Conservation (phyloP, 1,140 invertebrate species). For the Leptestheria dahalacensis region DNA sequence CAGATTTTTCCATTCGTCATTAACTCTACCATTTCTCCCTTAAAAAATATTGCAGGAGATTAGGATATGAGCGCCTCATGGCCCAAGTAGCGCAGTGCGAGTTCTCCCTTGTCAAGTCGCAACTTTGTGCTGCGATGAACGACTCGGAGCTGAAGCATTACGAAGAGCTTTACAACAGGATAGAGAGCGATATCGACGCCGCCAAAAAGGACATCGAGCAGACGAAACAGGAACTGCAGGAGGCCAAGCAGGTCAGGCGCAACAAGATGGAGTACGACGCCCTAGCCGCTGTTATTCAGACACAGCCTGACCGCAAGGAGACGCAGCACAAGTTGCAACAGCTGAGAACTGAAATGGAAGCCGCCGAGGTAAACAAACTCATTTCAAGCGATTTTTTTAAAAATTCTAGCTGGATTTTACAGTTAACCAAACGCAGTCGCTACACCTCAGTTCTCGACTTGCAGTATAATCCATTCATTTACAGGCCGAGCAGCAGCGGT, state of each 20-base stretch:
- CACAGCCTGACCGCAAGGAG: constrained; percentile 73
- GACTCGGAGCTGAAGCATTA: constrained; percentile 69
- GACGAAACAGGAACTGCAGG: constrained; percentile 54
- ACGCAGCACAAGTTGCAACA: constrained; percentile 57
- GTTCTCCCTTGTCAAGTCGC: constrained; percentile 70
- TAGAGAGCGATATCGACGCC: constrained; percentile 55
- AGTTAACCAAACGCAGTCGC: too few relatives aligned
- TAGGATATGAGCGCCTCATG: constrained; percentile 57
- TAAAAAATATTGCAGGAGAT: constrained; percentile 24
- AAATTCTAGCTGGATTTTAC: too few relatives aligned
- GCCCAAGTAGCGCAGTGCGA: constrained; percentile 72
- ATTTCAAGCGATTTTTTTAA: too few relatives aligned
- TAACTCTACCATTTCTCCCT: neutral
- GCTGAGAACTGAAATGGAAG: constrained; percentile 54
- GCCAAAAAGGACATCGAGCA: constrained; percentile 57
- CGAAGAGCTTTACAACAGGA: constrained; percentile 53
- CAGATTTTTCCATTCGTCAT: neutral
- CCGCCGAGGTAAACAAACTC: constrained; percentile 40
- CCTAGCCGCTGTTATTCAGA: constrained; percentile 71
- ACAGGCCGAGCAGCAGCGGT: constrained; percentile 46
- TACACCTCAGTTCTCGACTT: too few relatives aligned
- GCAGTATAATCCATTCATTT: neutral
- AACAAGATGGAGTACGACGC: constrained; percentile 88
- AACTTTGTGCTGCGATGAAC: constrained; percentile 63
- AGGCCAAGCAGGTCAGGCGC: constrained; percentile 63